phyloP scores from a whole-genome alignment of 2,113 vertebrate genomes.

The Shinisaurus crocodilurus region DNA sequence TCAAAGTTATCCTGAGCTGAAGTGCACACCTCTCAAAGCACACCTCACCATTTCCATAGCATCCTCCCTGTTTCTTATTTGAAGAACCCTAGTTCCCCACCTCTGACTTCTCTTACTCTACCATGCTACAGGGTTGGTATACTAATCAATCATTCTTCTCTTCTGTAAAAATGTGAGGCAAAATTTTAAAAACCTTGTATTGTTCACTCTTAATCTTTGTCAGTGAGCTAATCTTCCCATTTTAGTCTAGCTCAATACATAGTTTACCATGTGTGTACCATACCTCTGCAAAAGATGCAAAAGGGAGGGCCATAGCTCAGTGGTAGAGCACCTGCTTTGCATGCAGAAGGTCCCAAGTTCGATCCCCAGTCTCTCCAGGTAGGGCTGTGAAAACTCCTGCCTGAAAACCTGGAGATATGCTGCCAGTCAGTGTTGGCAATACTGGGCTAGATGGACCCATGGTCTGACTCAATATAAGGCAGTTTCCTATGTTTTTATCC shows the following conservation, averaged over 20 bases:
- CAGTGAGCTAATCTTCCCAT: background rate
- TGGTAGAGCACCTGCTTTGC: no score
- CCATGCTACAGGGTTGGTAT: background rate
- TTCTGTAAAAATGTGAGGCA: background rate
- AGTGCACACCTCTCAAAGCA: background rate
- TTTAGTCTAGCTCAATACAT: background rate
- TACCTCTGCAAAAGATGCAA: background rate
- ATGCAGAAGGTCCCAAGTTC: no score
- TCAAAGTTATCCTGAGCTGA: background rate
- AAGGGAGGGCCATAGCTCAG: no score
- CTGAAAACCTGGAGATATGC: no score
- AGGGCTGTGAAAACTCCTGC: no score
- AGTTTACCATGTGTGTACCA: background rate
- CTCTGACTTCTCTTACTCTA: background rate
- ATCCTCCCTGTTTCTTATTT: background rate
- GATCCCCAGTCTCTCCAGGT: no score
- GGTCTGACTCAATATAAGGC: no score
- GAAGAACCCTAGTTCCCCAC: no score
- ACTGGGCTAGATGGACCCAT: no score
- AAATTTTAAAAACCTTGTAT: background rate
- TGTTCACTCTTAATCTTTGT: background rate
- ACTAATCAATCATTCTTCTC: background rate
- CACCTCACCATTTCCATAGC: background rate
- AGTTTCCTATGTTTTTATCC: no score
- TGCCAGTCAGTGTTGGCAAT: no score